A percentile compares a stretch with the other conserved stretches of the same genome.
phyloP scores from a whole-genome alignment of 2,888 invertebrate genomes.

The Calameuta filiformis region DNA sequence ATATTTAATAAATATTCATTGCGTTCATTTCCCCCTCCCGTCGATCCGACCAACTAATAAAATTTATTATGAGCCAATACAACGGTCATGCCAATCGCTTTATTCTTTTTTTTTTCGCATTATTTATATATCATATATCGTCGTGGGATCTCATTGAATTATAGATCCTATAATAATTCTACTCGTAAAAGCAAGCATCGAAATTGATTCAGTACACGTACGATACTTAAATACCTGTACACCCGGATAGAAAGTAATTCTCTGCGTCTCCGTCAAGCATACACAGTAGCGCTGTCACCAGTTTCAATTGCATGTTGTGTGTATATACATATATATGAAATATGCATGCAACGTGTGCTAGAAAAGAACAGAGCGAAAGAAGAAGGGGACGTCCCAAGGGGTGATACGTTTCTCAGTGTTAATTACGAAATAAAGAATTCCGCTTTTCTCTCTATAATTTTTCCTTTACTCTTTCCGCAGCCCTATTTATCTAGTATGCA shows the following conservation, averaged over 20 bases:
- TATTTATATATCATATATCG: background rate
- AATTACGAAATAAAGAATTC: constrained; percentile 26
- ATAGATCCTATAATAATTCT: background rate
- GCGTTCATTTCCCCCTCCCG: background rate
- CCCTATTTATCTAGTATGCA: background rate
- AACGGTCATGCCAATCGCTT: background rate
- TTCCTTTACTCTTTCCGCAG: background rate
- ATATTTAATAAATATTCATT: background rate
- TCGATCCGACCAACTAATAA: background rate
- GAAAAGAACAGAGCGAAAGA: background rate
- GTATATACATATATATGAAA: background rate
- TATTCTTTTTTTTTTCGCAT: background rate
- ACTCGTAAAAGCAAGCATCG: constrained; percentile 2
- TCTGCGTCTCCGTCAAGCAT: background rate
- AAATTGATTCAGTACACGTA: constrained; percentile 21
- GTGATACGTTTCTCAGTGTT: background rate
- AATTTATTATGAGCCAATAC: background rate
- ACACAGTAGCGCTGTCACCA: background rate
- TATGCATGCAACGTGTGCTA: background rate
- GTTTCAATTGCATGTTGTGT: background rate
- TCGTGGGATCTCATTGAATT: background rate
- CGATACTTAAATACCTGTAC: constrained; percentile 1
- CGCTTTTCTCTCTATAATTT: constrained; percentile 8
- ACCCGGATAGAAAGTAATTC: constrained; percentile 12
- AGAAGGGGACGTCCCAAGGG: background rate